phyloP scores from a whole-genome alignment of 2,888 invertebrate species.

The Agrenia bidenticulata region DNA sequence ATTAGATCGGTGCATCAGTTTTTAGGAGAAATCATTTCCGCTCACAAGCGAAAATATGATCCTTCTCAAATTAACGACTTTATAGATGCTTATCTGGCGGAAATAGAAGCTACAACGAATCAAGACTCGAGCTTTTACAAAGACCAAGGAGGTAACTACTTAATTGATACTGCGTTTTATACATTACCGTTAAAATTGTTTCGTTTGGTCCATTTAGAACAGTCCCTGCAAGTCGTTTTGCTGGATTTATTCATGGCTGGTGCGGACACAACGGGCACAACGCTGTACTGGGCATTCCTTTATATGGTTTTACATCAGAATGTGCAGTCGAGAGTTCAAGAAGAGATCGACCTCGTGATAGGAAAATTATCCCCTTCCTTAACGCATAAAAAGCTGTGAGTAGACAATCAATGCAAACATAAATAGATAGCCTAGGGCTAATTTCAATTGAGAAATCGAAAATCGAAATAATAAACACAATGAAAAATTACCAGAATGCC shows the following conservation, averaged over 20 bases:
- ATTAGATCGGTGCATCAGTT: constrained; percentile 46
- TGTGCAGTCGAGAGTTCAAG: constrained; percentile 53
- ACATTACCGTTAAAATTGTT: too few species aligned
- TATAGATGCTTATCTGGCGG: constrained; percentile 48
- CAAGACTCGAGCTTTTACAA: constrained; percentile 46
- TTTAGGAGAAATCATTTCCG: constrained; percentile 39
- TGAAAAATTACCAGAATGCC: constrained; percentile 50
- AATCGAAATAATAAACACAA: background rate
- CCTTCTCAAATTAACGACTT: constrained; percentile 40
- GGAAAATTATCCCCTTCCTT: constrained; percentile 47
- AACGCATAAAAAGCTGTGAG: constrained; percentile 47
- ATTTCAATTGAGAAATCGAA: too few species aligned
- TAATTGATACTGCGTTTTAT: background rate
- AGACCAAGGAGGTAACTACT: constrained; percentile 38
- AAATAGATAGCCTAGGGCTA: too few species aligned
- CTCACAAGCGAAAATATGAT: constrained; percentile 38
- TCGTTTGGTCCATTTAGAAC: constrained; percentile 42
- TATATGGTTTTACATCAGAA: constrained; percentile 53
- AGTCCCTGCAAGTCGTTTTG: constrained; percentile 51
- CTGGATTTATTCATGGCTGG: constrained; percentile 54
- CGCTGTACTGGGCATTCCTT: constrained; percentile 53
- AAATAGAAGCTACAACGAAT: constrained; percentile 44
- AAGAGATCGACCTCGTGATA: constrained; percentile 54
- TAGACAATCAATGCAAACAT: too few species aligned
- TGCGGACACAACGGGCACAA: constrained; percentile 53